These are phyloP conservation scores for Sitophilus oryzae DNA, from an alignment of 1,140 invertebrate species.

Conservation along the genomic window DNA sequence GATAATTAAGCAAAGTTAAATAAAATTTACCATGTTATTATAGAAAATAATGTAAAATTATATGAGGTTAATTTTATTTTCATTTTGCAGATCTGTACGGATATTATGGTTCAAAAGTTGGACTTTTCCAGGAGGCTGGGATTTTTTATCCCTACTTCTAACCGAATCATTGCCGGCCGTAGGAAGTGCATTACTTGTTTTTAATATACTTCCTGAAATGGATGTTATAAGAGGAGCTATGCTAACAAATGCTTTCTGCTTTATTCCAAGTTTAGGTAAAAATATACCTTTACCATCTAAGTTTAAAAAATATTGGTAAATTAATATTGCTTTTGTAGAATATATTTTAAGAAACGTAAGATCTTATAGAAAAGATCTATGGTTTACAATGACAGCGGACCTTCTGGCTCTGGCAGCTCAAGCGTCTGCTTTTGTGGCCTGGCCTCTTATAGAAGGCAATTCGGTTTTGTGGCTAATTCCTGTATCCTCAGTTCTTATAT, in stretches of 20 bases:
- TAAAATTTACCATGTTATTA: too few relatives aligned
- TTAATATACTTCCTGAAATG: slow-evolving; percentile 79
- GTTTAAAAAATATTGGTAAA: too few relatives aligned
- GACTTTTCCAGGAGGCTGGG: slow-evolving; percentile 52
- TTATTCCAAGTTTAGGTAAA: slow-evolving; percentile 71
- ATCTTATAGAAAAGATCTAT: not conserved
- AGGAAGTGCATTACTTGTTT: slow-evolving; percentile 80
- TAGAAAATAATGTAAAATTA: too few relatives aligned
- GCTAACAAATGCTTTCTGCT: slow-evolving; percentile 88
- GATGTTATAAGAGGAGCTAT: slow-evolving; percentile 89
- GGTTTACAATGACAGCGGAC: slow-evolving; percentile 46
- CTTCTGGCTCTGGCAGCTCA: slow-evolving; percentile 54
- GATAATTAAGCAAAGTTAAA: too few relatives aligned
- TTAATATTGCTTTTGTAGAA: too few relatives aligned
- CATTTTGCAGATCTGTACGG: slow-evolving; percentile 52
- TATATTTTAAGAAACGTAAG: not conserved
- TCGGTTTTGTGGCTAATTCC: slow-evolving; percentile 57
- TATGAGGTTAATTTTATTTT: not conserved
- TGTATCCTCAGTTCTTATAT: slow-evolving; percentile 62
- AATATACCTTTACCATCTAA: too few relatives aligned
- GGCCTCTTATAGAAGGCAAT: slow-evolving; percentile 52
- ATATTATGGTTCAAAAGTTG: slow-evolving; percentile 86
- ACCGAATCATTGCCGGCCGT: slow-evolving; percentile 82
- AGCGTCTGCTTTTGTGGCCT: slow-evolving; percentile 58
- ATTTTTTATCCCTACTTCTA: slow-evolving; percentile 64